Evolutionary conservation across 2,888 invertebrate genomes (phyloP).

Genomic region (Sphecodes monilicornis): DNA sequence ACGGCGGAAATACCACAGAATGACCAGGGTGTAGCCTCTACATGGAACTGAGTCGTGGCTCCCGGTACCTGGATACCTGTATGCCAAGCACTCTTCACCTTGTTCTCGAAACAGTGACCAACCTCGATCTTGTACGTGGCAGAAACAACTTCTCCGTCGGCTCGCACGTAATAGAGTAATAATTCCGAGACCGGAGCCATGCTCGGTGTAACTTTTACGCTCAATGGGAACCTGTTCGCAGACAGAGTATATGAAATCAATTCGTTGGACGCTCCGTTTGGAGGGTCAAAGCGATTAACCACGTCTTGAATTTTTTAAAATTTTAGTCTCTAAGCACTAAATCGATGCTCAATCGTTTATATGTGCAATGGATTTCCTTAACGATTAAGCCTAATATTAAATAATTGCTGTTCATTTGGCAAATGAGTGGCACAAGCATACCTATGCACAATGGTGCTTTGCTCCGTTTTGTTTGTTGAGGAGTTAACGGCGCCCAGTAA

Average conservation of each 20-base stretch:
- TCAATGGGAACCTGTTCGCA: constrained; percentile 83
- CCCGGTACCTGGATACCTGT: constrained; percentile 85
- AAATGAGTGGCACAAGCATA: constrained; percentile 6
- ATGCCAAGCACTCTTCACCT: constrained; percentile 85
- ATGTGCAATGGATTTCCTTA: background rate
- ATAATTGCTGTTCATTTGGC: background rate
- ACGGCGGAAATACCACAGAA: constrained; percentile 87
- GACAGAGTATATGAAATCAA: background rate
- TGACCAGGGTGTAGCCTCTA: constrained; percentile 86
- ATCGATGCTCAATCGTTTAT: no score
- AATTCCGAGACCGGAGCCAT: constrained; percentile 85
- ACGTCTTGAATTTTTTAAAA: background rate
- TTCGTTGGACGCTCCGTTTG: background rate
- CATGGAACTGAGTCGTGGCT: constrained; percentile 83
- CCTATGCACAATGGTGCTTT: constrained; percentile 77
- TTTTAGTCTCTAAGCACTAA: no score
- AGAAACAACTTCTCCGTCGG: constrained; percentile 86
- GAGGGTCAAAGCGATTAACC: background rate
- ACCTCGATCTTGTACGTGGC: constrained; percentile 85
- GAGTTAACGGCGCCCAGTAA: constrained; percentile 77
- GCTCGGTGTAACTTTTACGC: constrained; percentile 84
- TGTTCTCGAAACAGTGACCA: constrained; percentile 86
- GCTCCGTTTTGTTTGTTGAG: constrained; percentile 74
- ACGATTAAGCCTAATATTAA: background rate
- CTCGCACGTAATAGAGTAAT: constrained; percentile 86